phyloP scores from a whole-genome alignment of 2,113 vertebrate species.

The Maccullochella peelii region DNA sequence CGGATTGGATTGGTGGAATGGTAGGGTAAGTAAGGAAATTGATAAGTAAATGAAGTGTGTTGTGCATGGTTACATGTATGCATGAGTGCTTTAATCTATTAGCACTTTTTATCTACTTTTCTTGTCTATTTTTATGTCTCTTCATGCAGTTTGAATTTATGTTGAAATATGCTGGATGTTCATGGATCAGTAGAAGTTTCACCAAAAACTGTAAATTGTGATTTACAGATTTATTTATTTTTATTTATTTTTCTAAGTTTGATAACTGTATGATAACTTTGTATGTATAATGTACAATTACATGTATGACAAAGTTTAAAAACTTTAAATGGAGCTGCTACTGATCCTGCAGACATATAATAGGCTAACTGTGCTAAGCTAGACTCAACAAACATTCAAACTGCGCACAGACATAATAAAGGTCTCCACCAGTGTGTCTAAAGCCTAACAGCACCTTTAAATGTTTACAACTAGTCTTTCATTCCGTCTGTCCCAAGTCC shows the following conservation, averaged over 20 bases:
- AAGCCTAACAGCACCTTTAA: conserved; percentile 1
- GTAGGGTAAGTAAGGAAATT: neutral
- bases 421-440: neutral
- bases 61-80: neutral
- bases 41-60: neutral
- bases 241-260: neutral
- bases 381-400: neutral
- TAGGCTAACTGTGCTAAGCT: neutral
- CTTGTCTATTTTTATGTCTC: neutral
- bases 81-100: neutral
- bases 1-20: neutral
- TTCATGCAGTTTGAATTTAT: too few species aligned
- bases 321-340: neutral
- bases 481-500: neutral
- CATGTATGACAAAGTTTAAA: neutral
- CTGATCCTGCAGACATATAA: neutral
- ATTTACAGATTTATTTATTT: neutral
- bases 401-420: neutral
- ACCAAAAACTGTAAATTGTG: neutral
- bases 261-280: neutral
- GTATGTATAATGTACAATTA: neutral
- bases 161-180: neutral
- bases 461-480: conserved; percentile 6
- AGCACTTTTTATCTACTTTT: neutral
- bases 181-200: neutral